Evolutionary conservation across 2,113 vertebrate species (phyloP), one percentile per base, ranked within the genome.

Genomic region (Siphamia tubifer): DNA sequence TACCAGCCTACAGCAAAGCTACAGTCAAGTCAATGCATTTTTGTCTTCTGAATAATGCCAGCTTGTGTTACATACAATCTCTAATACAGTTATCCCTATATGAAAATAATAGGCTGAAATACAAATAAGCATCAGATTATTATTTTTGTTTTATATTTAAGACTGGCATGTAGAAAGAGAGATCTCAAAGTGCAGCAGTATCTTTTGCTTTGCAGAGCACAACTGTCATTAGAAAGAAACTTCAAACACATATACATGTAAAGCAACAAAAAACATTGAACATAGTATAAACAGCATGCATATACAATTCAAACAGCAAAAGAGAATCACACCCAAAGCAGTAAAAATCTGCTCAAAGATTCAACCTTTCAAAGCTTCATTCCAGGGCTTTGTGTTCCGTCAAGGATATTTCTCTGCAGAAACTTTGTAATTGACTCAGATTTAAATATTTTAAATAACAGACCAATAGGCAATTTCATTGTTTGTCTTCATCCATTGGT

Each of bases 341-440:
- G 12, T 4, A 24, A 16, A 15, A 38, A 8, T 42, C 24, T 24
- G 49, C 49, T 63, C 28, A 62, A 36, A 27, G 23, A 61, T 23
- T 34, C 19, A 43, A 44, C n/a, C 52, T 8, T 15, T 44, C 62
- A 60, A 38, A 71, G 61, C 65, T 60, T 58, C 67, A 74, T 74
- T 82, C 62, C 72, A 52, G 61, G 51, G 35, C 52, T 20, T 43
- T 2, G 28, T 55, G 32, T 47, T 5, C 28, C 5, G 30, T 71
- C 86, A 69, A 85, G 81, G 79, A 68, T 74, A 80, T 84, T 86
- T 88, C 87, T 83, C 81, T 52, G 34, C 8, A 10, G 12, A 45
- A 45, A 10, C 19, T 28, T 11, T 32, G 0, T 25, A 1, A 24
- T 43, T 28, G 24, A 5, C 31, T 34, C 13, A 34, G 3, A 34